These are phyloP conservation scores for Prunella strophiata DNA, from an alignment of 2,797 vertebrate genomes.

Conservation along the genomic window DNA sequence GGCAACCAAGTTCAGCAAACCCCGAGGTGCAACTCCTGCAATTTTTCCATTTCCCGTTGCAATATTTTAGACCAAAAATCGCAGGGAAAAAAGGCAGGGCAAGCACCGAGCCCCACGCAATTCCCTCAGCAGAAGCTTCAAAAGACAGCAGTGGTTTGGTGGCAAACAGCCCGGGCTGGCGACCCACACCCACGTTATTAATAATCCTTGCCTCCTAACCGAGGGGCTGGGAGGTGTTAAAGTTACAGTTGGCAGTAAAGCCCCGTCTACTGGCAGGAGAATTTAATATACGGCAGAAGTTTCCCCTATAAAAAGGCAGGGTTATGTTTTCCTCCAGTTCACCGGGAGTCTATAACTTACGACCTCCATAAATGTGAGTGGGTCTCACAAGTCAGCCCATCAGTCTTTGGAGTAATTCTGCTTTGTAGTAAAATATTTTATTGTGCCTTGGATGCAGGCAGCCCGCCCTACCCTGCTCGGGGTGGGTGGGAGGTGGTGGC, in stretches of 20 bases:
- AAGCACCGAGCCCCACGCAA: accelerated
- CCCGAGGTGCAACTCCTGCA: background rate
- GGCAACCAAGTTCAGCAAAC: background rate
- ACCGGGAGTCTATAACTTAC: conserved; percentile 69
- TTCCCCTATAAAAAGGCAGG: conserved; percentile 75
- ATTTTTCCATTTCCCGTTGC: background rate
- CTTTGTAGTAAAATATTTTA: conserved; percentile 74
- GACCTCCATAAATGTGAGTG: conserved; percentile 77
- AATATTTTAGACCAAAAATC: background rate
- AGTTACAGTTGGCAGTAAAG: conserved; percentile 74
- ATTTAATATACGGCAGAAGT: conserved; percentile 76
- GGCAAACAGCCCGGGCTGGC: background rate
- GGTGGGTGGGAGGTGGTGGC: background rate
- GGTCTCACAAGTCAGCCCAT: conserved; percentile 73
- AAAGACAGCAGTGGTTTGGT: background rate
- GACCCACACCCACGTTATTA: background rate
- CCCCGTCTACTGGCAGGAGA: conserved; percentile 61
- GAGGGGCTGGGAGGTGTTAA: conserved; percentile 63
- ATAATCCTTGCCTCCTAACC: conserved; percentile 52
- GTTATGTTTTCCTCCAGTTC: conserved; percentile 64
- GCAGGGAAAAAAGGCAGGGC: accelerated
- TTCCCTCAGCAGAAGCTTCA: background rate
- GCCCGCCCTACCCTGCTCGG: accelerated
- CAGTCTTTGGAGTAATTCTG: conserved; percentile 76
- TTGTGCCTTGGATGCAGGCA: background rate